Conservation (phyloP, 1,140 invertebrate genomes). For the Leptinotarsa texana region DNA sequence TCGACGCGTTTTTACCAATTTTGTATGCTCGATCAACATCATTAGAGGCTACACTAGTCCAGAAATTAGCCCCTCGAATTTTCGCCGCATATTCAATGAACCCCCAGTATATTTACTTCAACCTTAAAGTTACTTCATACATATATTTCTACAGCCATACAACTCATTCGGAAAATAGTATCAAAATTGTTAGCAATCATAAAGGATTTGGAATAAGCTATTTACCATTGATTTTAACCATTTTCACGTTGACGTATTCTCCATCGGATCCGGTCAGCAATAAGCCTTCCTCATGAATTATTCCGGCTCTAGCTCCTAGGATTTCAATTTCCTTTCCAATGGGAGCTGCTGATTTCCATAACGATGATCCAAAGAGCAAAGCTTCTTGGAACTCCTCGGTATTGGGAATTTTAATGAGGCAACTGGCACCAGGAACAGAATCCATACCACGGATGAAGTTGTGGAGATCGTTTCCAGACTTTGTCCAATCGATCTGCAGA, state of each 20-base stretch:
- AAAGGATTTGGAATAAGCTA: not conserved
- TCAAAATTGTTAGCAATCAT: too few species aligned
- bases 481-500: slow-evolving; percentile 73
- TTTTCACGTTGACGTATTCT: slow-evolving; percentile 64
- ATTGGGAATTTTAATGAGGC: slow-evolving; percentile 62
- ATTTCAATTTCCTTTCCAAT: slow-evolving; percentile 66
- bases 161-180: too few species aligned
- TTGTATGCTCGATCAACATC: too few species aligned
- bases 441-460: slow-evolving; percentile 94
- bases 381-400: slow-evolving; percentile 65
- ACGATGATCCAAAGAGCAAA: slow-evolving; percentile 77
- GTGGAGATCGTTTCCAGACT: slow-evolving; percentile 73
- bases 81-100: too few species aligned
- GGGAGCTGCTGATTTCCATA: slow-evolving; percentile 71
- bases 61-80: too few species aligned
- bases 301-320: slow-evolving; percentile 65
- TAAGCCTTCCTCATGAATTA: slow-evolving; percentile 79
- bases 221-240: slow-evolving; percentile 47
- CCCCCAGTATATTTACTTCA: too few species aligned
- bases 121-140: too few species aligned
- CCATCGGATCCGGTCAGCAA: slow-evolving; percentile 80
- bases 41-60: too few species aligned
- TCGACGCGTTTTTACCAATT: too few species aligned
- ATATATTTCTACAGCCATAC: too few species aligned
- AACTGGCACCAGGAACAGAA: slow-evolving; percentile 89